phyloP scores from a whole-genome alignment of 2,888 invertebrate species.

The Sesia bembeciformis region DNA sequence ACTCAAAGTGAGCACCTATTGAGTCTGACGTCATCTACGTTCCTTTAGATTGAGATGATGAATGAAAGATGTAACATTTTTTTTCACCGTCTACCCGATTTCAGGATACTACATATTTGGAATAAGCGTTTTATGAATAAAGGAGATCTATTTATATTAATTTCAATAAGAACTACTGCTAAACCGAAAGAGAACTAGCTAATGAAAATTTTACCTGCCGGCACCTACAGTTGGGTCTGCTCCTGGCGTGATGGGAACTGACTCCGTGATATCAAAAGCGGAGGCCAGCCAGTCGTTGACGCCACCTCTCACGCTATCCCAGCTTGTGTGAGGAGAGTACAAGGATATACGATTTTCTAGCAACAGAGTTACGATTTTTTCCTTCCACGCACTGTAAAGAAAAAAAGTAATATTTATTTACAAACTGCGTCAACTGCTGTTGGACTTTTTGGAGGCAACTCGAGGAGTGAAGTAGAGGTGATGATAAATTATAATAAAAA shows the following conservation, averaged over 20 bases:
- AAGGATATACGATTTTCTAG: constrained; percentile 89
- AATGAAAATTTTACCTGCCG: constrained; percentile 47
- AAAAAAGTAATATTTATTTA: background rate
- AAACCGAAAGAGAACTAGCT: background rate
- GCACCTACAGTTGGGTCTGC: constrained; percentile 59
- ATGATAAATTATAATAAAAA: background rate
- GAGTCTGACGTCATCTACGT: no score
- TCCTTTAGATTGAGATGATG: no score
- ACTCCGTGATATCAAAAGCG: constrained; percentile 68
- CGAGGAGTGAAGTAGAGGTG: no score
- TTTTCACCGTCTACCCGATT: no score
- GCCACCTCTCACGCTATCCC: constrained; percentile 88
- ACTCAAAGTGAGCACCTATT: no score
- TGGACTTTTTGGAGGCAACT: no score
- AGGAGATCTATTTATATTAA: no score
- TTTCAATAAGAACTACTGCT: no score
- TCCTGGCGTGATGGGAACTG: constrained; percentile 45
- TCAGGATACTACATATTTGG: no score
- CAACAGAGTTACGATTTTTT: constrained; percentile 85
- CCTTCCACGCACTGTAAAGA: constrained; percentile 79
- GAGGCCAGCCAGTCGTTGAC: constrained; percentile 95
- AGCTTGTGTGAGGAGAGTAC: constrained; percentile 94
- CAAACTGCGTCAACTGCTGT: no score
- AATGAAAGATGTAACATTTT: no score
- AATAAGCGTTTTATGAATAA: no score